Percentiles rank a stretch among this genome's conserved stretches.
Conservation (phyloP, 2,888 invertebrate species). For the Nemotelus pantherinus region DNA sequence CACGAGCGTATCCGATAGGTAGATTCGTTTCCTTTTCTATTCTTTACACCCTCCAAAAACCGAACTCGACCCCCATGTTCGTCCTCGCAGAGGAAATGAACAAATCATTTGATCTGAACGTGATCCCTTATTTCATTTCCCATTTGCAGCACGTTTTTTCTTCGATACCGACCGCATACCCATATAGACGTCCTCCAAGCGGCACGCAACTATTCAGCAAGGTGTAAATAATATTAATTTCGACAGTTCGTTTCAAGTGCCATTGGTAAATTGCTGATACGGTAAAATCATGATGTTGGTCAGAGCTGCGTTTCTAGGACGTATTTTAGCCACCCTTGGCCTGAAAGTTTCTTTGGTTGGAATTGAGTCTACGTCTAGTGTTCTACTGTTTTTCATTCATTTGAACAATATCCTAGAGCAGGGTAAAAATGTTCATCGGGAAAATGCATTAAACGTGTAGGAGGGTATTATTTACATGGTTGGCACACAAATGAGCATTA, state of each 20-base stretch:
- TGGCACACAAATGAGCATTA: conserved; percentile 44
- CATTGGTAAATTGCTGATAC: conserved; percentile 25
- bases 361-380: background rate
- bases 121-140: conserved; percentile 41
- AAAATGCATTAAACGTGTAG: conserved; percentile 49
- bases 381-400: background rate
- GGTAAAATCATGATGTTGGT: conserved; percentile 1
- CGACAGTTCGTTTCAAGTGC: conserved; percentile 39
- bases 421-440: background rate
- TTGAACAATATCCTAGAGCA: background rate
- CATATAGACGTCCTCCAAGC: background rate
- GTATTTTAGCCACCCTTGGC: background rate
- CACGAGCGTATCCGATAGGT: background rate
- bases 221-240: conserved; percentile 50
- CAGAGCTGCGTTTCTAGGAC: background rate
- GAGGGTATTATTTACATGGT: conserved; percentile 48
- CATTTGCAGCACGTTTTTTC: conserved; percentile 31
- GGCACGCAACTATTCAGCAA: conserved; percentile 48
- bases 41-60: conserved; percentile 8
- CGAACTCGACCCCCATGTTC: conserved; percentile 8
- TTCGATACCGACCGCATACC: background rate
- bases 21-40: background rate
- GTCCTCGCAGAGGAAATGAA: conserved; percentile 23
- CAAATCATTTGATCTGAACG: conserved; percentile 42
- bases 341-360: background rate